Evolutionary conservation across 2,888 invertebrate genomes (phyloP), one percentile per base, ranked within the genome.

Genomic region (Atherix ibis): DNA sequence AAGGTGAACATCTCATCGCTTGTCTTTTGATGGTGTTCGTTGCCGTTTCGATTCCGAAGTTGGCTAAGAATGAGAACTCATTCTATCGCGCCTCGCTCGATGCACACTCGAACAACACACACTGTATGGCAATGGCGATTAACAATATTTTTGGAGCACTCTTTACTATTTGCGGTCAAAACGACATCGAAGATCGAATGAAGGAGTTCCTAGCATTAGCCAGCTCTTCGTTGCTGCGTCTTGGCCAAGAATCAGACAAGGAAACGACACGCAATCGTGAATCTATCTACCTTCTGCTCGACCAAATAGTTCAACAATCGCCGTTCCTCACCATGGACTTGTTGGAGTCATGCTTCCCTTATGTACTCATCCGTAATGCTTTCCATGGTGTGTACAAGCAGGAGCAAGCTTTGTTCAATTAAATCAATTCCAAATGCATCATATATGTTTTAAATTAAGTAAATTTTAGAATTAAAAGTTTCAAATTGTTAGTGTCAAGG

Each of bases 281-380:
- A 59, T 94, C 95, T 1, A 88, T 97, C 25, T 99, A 98, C 63
- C 72, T 99, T 35, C 68, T 98, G 19, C 68, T 99, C 3, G 95
- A 98, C 63, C 80, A 94, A 65, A 91, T 98, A 56, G 97, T 98
- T 27, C 91, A 95, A 59, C 91, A 95, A 58, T 97, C 94, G 10
- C 94, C 95, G 10, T 98, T 94, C 65, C 69, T 98, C 16, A 97
- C 97, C 2, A 95, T 95, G 92, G 97, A 98, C 66, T 69, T 98
- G 43, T 64, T 99, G 44, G 98, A 99, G 61, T 94, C 94, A 9
- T 99, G 98, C 62, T 99, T 98, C 62, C 98, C 98, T 0, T 98
- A 98, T 56, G 94, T 94, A 15, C 70, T 98, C 33, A 85, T 99
- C 50, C 74, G 98, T 38, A 97, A 97, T 57, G 92, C 98, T 49